Base-by-base conservation (phyloP, 2,113 vertebrate species). In the Elgaria multicarinata region DNA sequence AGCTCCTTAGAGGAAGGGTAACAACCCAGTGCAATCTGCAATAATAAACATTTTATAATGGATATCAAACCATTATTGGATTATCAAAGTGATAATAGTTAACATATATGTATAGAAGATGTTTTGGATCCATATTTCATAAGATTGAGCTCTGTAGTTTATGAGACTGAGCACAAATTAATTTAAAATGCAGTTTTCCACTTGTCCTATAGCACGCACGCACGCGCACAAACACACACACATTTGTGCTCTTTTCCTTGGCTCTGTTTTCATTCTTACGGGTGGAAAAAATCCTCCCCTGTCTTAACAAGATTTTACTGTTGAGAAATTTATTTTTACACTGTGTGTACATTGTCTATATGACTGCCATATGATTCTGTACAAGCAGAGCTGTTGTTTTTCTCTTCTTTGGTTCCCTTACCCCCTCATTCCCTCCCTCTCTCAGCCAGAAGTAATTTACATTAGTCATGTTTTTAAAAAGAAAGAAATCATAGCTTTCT, bases 301-400 rank as follows among this genome's bases (percentile, higher is more conserved):
- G 69, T 94, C 92, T 87, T 95, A 96, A 97, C 89, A 96, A 95
- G 92, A 96, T 97, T 96, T 97, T 95, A 92, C 92, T 96, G 93
- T 92, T 79, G 90, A 96, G 92, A 93, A 93, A 96, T 75, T 74
- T 86, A 92, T 96, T 96, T 95, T 95, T 96, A 93, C 91, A 92
- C 81, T 89, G 46, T 77, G 83, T 88, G 80, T 31, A 89, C 96
- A 94, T 92, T 90, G 82, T 91, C 93, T 94, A 80, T 86, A 85
- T 4, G 89, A 64, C 92, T 85, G 82, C 85, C 87, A 92, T 92
- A 94, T 86, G 76, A 94, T 95, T 94, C 87, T 87, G 16, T 55
- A 78, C 72, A 85, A 77, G 42, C 53, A 31, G 53, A 31, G 89
- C 2, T 33, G 90, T 88, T 94, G 69, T 89, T 66, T 84, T 83